Base-by-base conservation (phyloP, 2,113 vertebrate genomes). In the Ameiurus melas region DNA sequence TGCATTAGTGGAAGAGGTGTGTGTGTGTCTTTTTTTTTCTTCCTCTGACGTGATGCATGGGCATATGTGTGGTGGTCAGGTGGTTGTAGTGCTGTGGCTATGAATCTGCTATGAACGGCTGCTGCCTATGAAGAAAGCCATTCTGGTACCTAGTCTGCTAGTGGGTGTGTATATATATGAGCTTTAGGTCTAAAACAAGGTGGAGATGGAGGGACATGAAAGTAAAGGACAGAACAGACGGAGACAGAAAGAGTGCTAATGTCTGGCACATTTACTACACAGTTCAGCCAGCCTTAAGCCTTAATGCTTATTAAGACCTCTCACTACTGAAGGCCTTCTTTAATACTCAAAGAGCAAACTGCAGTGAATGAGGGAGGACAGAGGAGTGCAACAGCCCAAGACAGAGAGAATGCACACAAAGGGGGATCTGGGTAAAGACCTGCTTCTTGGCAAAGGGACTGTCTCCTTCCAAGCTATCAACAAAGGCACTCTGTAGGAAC, bases 391-490 rank as follows among this genome's bases (percentile, higher is more conserved):
- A 90, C 91, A 95, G 95, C 94, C 92, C 92, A 89, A 93, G 93
- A 94, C 94, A 94, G 86, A 94, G 89, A 91, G 85, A 93, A 95
- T 94, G 94, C 94, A 95, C 89, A 92, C 90, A 88, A 88, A 86
- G 90, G 92, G 94, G 92, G 92, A 90, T 94, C 91, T 93, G 94
- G 93, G 94, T 95, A 95, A 94, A 96, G 94, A 96, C 95, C 96
- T 96, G 96, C 95, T 96, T 96, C 95, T 95, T 96, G 95, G 94
- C 85, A 95, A 96, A 96, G 92, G 95, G 95, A 95, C 94, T 95
- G 94, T 96, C 96, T 96, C 95, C 96, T 95, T 96, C 96, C 96
- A 96, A 96, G 95, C 95, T 96, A 96, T 96, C 96, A 96, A 95
- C 95, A 96, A 95, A 96, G 95, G 96, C 96, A 95, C 95, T 96